These are phyloP conservation scores for Panthera leo DNA, from an alignment of 2,113 vertebrate genomes.

Conservation along the genomic window DNA sequence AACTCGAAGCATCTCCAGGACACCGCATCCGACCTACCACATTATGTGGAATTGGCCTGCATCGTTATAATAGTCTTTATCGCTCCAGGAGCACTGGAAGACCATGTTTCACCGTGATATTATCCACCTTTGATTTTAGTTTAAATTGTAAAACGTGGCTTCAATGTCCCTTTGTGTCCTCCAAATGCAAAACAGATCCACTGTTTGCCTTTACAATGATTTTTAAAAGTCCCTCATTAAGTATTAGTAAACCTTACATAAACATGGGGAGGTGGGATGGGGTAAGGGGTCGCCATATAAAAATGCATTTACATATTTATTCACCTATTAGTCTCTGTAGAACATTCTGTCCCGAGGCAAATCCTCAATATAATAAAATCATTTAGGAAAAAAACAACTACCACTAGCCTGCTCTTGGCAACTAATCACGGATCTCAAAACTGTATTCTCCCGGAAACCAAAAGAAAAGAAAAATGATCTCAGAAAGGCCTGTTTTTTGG, in stretches of 20 bases:
- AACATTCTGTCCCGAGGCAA: constrained; percentile 34
- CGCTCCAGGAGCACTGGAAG: not conserved
- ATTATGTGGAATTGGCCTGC: not conserved
- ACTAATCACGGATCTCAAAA: not conserved
- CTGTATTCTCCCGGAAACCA: constrained; percentile 47
- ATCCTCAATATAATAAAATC: constrained; percentile 60
- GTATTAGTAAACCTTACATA: not conserved
- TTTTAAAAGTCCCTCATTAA: not conserved
- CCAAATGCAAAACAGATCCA: not conserved
- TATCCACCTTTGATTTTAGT: not conserved
- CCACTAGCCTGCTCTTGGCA: not conserved
- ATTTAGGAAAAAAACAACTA: not conserved
- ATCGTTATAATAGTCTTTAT: not conserved
- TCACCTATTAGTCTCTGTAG: not conserved
- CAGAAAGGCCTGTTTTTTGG: constrained; percentile 67
- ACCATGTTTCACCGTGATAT: not conserved
- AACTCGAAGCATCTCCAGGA: not conserved
- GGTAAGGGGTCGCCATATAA: not conserved
- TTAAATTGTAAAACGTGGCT: not conserved
- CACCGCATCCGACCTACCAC: not conserved
- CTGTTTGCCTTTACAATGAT: not conserved
- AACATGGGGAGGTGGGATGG: not conserved
- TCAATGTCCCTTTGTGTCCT: not conserved
- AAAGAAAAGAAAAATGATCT: constrained; percentile 73
- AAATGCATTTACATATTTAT: not conserved